Percentiles rank a stretch among this genome's conserved stretches.
These are phyloP conservation scores for Tupaia chinensis DNA, from an alignment of 2,113 vertebrate genomes.

Conservation along the genomic window DNA sequence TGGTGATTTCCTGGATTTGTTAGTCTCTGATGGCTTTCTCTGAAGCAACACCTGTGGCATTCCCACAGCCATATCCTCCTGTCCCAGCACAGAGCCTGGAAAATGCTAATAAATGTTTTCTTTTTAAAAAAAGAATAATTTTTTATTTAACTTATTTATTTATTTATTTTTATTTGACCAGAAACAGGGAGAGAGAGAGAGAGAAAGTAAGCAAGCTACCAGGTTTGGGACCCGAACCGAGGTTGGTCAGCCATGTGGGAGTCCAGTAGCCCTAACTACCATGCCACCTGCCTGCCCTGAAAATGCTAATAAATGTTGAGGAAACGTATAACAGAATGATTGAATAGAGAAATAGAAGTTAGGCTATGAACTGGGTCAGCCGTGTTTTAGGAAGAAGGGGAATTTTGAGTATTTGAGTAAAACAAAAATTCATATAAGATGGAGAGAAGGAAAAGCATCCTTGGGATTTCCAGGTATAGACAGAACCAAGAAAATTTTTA, in stretches of 20 bases:
- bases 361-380: neutral
- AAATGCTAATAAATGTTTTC: neutral
- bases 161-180: too few species aligned
- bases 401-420: conserved; percentile 19
- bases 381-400: neutral
- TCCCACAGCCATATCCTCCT: neutral
- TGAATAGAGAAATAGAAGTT: neutral
- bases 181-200: too few species aligned
- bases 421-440: neutral
- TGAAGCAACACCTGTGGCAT: neutral
- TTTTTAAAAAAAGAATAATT: too few species aligned
- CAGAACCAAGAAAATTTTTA: neutral
- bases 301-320: neutral
- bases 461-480: neutral
- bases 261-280: too few species aligned
- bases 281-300: neutral
- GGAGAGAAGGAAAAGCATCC: neutral
- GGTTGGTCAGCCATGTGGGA: too few species aligned
- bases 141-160: too few species aligned
- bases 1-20: neutral
- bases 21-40: neutral
- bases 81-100: neutral
- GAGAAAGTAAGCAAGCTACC: too few species aligned
- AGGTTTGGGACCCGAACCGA: too few species aligned
- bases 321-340: neutral